Base-by-base conservation (phyloP, 2,888 invertebrate genomes). In the Yponomeuta cagnagella region DNA sequence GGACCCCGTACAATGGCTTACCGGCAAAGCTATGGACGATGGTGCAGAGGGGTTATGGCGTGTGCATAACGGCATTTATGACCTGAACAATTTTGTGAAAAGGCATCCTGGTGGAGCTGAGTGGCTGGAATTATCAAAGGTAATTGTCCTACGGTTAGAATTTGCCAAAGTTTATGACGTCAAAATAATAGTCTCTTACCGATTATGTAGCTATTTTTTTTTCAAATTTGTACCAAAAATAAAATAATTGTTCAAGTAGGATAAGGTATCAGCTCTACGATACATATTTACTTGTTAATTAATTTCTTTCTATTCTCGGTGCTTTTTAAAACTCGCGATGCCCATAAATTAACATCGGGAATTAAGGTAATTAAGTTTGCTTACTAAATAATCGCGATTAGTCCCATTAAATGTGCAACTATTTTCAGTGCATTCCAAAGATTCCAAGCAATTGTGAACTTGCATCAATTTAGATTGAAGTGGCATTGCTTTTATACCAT, bases 101-200 rank as follows among this genome's bases (percentile, higher is more conserved):
- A 92, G 90, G 64, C 98, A 99, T 93, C 99, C 98, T 0, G 98
- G 98, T 23, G 97, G 98, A 0, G 79, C 91, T 3, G 95, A 95
- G 80, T 97, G 96, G 96, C 15, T 67, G 37, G 67, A 67, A 31
- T 6, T 67, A 1, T 8, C 67, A 31, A 67, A 67, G 67, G 67
- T 67, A 65, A 65, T 5, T n/a, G 0, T 1, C 43, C 43, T 23
- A 23, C 43, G 8, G 9, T 4, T n/a, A 63, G 6, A 63, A 6
- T 63, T 63, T 15, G 15, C 63, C 4, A 10, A n/a, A 63, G n/a
- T 23, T 63, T 3, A 63, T 23, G 63, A 63, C 5, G 63, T 63
- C 15, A 63, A 63, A 63, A 15, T n/a, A 63, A 23, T 63, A 15
- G 63, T 63, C 1, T 63, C 8, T 63, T n/a, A 63, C 23, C 63